Percentiles rank a stretch among this genome's conserved stretches.
Evolutionary conservation across 2,888 invertebrate genomes (phyloP).

Genomic region (Rotaria macrura): DNA sequence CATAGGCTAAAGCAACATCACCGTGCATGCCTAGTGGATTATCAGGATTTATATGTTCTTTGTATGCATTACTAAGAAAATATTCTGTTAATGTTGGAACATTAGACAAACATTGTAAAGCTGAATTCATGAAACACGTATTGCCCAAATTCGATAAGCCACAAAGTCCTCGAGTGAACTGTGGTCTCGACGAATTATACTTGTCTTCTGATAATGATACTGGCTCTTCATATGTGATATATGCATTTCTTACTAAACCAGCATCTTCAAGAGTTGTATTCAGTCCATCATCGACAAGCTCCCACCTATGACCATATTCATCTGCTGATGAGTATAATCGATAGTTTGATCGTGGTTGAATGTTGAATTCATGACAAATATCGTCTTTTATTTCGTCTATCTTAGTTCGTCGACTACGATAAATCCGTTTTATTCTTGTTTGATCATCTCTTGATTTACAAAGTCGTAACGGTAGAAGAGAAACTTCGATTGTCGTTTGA

Average conservation of each 20-base stretch:
- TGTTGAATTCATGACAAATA: background rate
- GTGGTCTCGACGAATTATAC: background rate
- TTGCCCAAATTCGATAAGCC: slow-evolving; percentile 36
- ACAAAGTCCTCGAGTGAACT: slow-evolving; percentile 39
- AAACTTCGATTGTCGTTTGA: background rate
- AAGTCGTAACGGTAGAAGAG: background rate
- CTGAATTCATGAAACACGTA: slow-evolving; percentile 36
- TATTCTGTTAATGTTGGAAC: slow-evolving; percentile 54
- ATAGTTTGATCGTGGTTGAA: background rate
- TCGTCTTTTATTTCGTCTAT: background rate
- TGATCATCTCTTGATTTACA: background rate
- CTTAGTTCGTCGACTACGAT: background rate
- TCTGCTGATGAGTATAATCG: background rate
- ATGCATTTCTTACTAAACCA: background rate
- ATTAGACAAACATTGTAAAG: slow-evolving; percentile 47
- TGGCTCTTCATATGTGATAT: background rate
- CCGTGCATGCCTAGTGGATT: slow-evolving; percentile 55
- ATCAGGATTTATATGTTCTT: slow-evolving; percentile 53
- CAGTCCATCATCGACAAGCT: background rate
- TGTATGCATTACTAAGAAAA: slow-evolving; percentile 52
- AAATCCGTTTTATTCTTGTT: background rate
- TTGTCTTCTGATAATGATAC: background rate
- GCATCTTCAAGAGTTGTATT: background rate
- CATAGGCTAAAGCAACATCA: slow-evolving; percentile 34
- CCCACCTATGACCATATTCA: background rate